Conservation (phyloP, 2,113 vertebrate genomes). For the Abramis brama region DNA sequence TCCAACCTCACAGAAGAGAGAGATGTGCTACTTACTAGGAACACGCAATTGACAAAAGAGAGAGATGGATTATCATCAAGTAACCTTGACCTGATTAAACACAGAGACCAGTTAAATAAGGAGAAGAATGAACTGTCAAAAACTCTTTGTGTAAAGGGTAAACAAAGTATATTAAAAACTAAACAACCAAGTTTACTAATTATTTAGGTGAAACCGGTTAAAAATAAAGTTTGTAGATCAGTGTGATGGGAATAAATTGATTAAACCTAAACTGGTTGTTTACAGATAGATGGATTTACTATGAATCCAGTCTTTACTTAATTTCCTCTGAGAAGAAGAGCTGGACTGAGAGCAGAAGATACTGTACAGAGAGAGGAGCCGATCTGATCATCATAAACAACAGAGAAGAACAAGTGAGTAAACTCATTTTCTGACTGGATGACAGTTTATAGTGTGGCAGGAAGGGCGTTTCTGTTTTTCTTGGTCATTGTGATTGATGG, state of each 20-base stretch:
- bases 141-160: not conserved
- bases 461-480: too few relatives aligned
- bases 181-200: too few relatives aligned
- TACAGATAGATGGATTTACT: not conserved
- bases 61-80: not conserved
- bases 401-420: not conserved
- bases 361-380: not conserved
- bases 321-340: not conserved
- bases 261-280: not conserved
- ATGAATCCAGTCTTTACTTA: not conserved
- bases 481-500: too few relatives aligned
- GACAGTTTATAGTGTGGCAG: too few relatives aligned
- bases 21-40: not conserved
- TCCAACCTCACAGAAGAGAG: too few relatives aligned
- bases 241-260: not conserved
- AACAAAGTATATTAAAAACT: not conserved
- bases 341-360: not conserved
- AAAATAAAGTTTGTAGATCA: not conserved
- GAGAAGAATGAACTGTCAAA: not conserved
- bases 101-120: not conserved
- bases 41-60: not conserved
- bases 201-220: too few relatives aligned
- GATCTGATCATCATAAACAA: not conserved
- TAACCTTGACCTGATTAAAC: not conserved
- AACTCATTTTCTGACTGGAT: not conserved